Evolutionary conservation across 2,113 vertebrate genomes (phyloP).

Genomic region (Oostethus manadensis): DNA sequence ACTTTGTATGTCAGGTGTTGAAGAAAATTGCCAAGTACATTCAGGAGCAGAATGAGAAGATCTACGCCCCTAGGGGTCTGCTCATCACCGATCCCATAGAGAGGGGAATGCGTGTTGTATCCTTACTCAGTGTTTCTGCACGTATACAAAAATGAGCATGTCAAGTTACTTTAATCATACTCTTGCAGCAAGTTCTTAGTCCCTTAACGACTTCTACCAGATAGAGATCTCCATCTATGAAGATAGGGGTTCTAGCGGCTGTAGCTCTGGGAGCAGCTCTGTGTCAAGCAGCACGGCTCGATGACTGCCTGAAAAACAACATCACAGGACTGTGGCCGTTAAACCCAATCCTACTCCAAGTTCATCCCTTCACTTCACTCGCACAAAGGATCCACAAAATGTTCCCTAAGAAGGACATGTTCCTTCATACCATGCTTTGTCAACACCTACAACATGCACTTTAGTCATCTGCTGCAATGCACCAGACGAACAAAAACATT

Average conservation of each 20-base stretch:
- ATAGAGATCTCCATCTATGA: conserved; percentile 97
- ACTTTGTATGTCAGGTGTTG: conserved; percentile 75
- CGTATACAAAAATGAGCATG: background rate
- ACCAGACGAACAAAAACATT: conserved; percentile 1
- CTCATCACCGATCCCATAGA: conserved; percentile 94
- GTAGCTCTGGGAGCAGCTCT: conserved; percentile 83
- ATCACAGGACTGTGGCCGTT: conserved; percentile 31
- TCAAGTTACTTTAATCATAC: background rate
- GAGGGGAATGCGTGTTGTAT: conserved; percentile 96
- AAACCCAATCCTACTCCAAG: conserved; percentile 8
- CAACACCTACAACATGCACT: conserved; percentile 16
- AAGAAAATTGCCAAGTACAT: conserved; percentile 96
- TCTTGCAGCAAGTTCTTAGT: background rate
- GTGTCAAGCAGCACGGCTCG: conserved; percentile 81
- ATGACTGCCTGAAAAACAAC: conserved; percentile 62
- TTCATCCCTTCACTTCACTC: conserved; percentile 15
- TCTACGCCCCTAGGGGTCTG: conserved; percentile 89
- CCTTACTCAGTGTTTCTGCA: conserved; percentile 60
- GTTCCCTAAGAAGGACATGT: background rate
- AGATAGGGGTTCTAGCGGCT: conserved; percentile 89
- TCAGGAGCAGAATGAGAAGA: conserved; percentile 97
- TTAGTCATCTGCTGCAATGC: conserved; percentile 8
- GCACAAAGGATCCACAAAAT: conserved; percentile 26
- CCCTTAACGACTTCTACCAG: conserved; percentile 76
- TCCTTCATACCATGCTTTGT: background rate